Percentiles rank a stretch among this genome's conserved stretches.
Evolutionary conservation across 2,113 vertebrate species (phyloP).

Genomic region (Poicephalus meyeri): DNA sequence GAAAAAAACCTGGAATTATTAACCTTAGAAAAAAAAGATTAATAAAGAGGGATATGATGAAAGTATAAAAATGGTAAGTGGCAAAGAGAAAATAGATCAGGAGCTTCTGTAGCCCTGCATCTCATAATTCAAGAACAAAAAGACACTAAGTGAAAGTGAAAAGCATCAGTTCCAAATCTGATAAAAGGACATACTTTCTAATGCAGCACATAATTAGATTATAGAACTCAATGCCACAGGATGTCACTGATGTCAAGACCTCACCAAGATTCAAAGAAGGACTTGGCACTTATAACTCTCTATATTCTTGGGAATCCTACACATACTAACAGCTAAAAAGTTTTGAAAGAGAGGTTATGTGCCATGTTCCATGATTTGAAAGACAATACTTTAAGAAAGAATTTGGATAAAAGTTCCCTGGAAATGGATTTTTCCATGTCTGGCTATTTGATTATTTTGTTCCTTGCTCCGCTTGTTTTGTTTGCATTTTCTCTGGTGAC

Average conservation of each 20-base stretch:
- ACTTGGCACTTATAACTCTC: not conserved
- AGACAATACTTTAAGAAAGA: not conserved
- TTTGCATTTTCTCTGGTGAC: not conserved
- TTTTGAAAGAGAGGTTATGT: constrained; percentile 11
- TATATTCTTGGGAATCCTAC: not conserved
- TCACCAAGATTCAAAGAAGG: constrained; percentile 25
- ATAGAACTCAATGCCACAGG: constrained; percentile 24
- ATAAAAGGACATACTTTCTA: constrained; percentile 42
- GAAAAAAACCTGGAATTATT: not conserved
- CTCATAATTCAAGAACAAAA: constrained; percentile 63
- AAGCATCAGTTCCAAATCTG: constrained; percentile 27
- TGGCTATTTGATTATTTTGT: not conserved
- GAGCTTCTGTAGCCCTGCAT: constrained; percentile 10
- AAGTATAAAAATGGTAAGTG: constrained; percentile 44
- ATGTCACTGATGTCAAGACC: constrained; percentile 42
- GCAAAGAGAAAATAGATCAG: constrained; percentile 52
- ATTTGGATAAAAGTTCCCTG: not conserved
- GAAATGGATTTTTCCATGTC: not conserved
- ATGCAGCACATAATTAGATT: constrained; percentile 47
- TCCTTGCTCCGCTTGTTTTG: not conserved
- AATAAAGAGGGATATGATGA: constrained; percentile 23
- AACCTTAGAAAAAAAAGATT: constrained; percentile 11
- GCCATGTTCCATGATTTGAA: not conserved
- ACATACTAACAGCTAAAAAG: not conserved
- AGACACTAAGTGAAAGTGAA: constrained; percentile 48